Evolutionary conservation across 2,888 invertebrate species (phyloP).

Genomic region (Tuberolachnus salignus): DNA sequence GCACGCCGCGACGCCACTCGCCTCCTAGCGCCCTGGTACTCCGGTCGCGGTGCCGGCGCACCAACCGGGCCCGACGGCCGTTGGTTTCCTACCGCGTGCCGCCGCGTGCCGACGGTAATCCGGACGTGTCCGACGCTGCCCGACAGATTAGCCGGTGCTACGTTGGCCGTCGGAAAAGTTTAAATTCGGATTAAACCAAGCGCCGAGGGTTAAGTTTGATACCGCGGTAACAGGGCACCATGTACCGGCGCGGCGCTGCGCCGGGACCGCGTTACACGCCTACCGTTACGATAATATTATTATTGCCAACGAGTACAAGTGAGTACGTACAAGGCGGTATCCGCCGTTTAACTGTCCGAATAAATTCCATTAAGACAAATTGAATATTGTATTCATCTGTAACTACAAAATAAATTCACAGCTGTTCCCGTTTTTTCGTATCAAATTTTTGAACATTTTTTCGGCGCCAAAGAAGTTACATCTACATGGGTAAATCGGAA

Average conservation of each 20-base stretch:
- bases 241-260: not conserved
- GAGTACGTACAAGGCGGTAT: not conserved
- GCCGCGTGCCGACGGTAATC: not conserved
- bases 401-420: too few relatives aligned
- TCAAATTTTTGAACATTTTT: too few relatives aligned
- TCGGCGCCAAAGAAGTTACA: too few relatives aligned
- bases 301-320: too few relatives aligned
- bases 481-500: too few relatives aligned
- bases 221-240: constrained; percentile 45
- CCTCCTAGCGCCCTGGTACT: constrained; percentile 8
- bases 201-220: constrained; percentile 49
- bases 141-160: constrained; percentile 21
- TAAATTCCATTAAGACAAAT: too few relatives aligned
- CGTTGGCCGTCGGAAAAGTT: constrained; percentile 8
- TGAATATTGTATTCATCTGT: too few relatives aligned
- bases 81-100: not conserved
- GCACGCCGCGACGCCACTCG: not conserved
- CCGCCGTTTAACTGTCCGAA: too few relatives aligned
- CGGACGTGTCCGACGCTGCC: not conserved
- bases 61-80: not conserved
- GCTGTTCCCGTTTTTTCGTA: too few relatives aligned
- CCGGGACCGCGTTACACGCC: too few relatives aligned
- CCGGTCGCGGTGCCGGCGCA: constrained; percentile 1
- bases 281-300: too few relatives aligned
- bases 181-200: constrained; percentile 35